Conservation (phyloP, 2,797 vertebrate species). For the Champsocephalus esox region DNA sequence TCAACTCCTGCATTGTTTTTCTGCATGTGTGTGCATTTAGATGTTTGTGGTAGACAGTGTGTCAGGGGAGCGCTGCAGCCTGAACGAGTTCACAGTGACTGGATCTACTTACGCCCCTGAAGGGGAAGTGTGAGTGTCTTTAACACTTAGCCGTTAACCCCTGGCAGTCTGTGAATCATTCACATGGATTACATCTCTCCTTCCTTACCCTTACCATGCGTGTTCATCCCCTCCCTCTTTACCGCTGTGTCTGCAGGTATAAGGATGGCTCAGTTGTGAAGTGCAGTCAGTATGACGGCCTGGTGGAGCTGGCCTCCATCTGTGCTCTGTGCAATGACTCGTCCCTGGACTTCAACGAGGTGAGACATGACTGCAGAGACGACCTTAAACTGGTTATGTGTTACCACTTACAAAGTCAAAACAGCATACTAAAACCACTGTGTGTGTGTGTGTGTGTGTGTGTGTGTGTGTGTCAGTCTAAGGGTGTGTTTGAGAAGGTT, state of each 20-base stretch:
- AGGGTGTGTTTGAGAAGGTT: slow-evolving; percentile 86
- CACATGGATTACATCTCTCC: background rate
- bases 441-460: slow-evolving; percentile 9
- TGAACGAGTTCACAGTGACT: slow-evolving; percentile 85
- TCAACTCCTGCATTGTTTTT: slow-evolving; percentile 15
- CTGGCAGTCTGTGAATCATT: background rate
- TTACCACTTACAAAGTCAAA: background rate
- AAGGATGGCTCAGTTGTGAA: slow-evolving; percentile 77
- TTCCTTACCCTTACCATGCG: background rate
- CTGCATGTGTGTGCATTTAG: slow-evolving; percentile 61
- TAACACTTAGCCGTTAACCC: slow-evolving; percentile 62
- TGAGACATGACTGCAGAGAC: slow-evolving; percentile 31
- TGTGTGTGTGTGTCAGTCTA: slow-evolving; percentile 71
- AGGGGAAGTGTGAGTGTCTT: slow-evolving; percentile 87
- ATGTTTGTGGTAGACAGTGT: slow-evolving; percentile 84
- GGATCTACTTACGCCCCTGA: slow-evolving; percentile 89
- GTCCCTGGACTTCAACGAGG: slow-evolving; percentile 87
- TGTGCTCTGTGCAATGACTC: slow-evolving; percentile 88
- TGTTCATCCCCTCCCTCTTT: background rate
- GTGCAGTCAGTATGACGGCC: slow-evolving; percentile 82
- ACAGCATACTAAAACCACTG: background rate
- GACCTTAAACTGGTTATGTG: slow-evolving; percentile 1
- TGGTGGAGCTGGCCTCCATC: slow-evolving; percentile 86
- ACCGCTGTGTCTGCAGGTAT: slow-evolving; percentile 67
- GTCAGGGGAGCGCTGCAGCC: slow-evolving; percentile 75